Base-by-base conservation (phyloP, 2,888 invertebrate genomes). In the Pachycephus smyrnensis region DNA sequence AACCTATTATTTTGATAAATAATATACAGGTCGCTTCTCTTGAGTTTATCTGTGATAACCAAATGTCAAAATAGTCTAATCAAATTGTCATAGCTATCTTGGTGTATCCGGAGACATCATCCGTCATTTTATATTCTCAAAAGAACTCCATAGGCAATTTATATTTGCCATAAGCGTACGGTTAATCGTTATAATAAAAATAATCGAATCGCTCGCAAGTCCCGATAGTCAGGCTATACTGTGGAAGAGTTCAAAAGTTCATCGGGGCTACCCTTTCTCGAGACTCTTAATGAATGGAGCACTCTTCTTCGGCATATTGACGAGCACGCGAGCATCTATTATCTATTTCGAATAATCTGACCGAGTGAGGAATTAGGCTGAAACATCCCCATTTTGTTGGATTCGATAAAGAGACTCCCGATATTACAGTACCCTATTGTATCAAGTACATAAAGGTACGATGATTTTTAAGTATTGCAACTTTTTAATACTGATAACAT, bases 221-320 rank as follows among this genome's bases (percentile, higher is more conserved):
- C 30, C 31, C 2, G 32, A 32, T 33, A 71, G 71, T 71, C 71
- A 30, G n/a, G 31, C 23, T 71, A 30, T 71, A 71, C 71, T 12
- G 78, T 75, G 55, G 78, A 77, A 79, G 73, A 55, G 82, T 82
- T 85, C 84, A 82, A 84, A 80, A 84, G 83, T 83, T 83, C 82
- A 85, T 83, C 83, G 77, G 77, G 76, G 35, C 69, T 74, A 79
- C 73, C 40, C 40, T 73, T 73, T 74, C 78, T 36, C 35, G 30
- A 11, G 31, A 23, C 68, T 4, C 77, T 37, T 40, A 69, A 82
- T 84, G 82, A 84, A 83, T 83, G 81, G 79, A 80, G 71, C 76
- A 32, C 71, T 32, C 33, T 71, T 31, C 71, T 31, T 33, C 32
- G 15, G 15, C 71, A 6, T 33, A 32, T 71, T 33, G 1, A 71